Percentiles rank a stretch among this genome's conserved stretches.
phyloP scores from a whole-genome alignment of 2,888 invertebrate genomes.

The Rhagium mordax region DNA sequence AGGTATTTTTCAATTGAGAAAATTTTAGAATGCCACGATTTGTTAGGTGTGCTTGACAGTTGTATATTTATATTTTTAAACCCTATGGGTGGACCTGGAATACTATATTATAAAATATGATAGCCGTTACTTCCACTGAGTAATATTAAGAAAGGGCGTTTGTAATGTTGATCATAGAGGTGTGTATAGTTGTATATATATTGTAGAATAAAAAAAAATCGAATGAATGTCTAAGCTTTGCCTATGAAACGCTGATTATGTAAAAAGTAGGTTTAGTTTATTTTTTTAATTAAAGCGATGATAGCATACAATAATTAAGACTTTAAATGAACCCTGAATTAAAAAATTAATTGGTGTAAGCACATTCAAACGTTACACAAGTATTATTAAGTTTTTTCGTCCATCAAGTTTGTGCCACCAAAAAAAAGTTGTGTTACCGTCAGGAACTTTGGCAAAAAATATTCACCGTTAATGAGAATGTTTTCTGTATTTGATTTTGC shows the following conservation, averaged over 20 bases:
- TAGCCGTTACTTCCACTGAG: constrained; percentile 67
- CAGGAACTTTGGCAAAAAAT: too few relatives aligned
- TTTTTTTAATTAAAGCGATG: background rate
- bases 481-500: too few relatives aligned
- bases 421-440: too few relatives aligned
- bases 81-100: constrained; percentile 42
- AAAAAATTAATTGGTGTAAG: too few relatives aligned
- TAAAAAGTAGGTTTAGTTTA: constrained; percentile 39
- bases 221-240: constrained; percentile 28
- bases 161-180: constrained; percentile 38
- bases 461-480: too few relatives aligned
- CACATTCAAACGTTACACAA: too few relatives aligned
- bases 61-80: constrained; percentile 38
- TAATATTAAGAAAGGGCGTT: constrained; percentile 42
- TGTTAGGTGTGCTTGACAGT: constrained; percentile 27
- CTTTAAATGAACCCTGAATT: background rate
- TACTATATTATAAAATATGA: constrained; percentile 56
- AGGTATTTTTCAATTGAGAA: background rate
- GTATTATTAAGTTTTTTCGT: too few relatives aligned
- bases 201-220: background rate
- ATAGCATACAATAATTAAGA: constrained; percentile 4
- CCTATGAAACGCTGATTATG: constrained; percentile 25
- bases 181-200: constrained; percentile 20
- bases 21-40: constrained; percentile 3
- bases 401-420: too few relatives aligned